phyloP scores from a whole-genome alignment of 64 coral and sea anemone species.

The Stichodactyla mertensii region DNA sequence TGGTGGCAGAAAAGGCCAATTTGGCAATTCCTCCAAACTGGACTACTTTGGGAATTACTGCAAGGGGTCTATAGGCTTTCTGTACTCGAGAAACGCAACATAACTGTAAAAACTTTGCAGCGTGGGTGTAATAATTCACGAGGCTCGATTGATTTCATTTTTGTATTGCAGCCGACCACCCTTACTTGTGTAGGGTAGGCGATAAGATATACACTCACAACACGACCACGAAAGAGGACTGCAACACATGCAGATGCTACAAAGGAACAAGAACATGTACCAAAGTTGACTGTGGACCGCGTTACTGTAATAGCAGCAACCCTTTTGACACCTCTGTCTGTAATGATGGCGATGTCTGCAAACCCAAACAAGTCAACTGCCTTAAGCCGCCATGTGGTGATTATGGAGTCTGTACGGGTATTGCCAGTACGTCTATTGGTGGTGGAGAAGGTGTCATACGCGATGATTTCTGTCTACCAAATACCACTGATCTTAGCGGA shows the following conservation, averaged over 20 bases:
- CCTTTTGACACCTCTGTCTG: slow-evolving; percentile 14
- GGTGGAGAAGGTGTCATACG: slow-evolving; percentile 39
- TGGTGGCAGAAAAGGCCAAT: too few relatives aligned
- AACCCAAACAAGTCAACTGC: slow-evolving; percentile 51
- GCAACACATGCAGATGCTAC: slow-evolving; percentile 59
- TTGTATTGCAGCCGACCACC: slow-evolving; percentile 3
- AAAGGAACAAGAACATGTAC: slow-evolving; percentile 50
- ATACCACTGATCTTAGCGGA: slow-evolving; percentile 54
- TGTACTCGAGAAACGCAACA: too few relatives aligned
- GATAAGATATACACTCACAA: slow-evolving; percentile 53
- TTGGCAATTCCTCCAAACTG: too few relatives aligned
- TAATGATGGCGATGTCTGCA: slow-evolving; percentile 33
- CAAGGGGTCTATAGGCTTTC: too few relatives aligned
- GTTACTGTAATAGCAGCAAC: slow-evolving; percentile 54
- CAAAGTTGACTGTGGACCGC: slow-evolving; percentile 65
- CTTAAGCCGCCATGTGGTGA: slow-evolving; percentile 65
- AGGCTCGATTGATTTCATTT: not conserved
- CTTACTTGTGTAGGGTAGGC: slow-evolving; percentile 2
- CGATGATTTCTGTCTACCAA: slow-evolving; percentile 72
- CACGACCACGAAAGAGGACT: slow-evolving; percentile 57
- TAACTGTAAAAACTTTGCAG: too few relatives aligned
- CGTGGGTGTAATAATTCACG: too few relatives aligned
- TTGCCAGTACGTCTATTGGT: slow-evolving; percentile 14
- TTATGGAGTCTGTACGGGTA: slow-evolving; percentile 68
- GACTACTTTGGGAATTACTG: too few relatives aligned